A percentile compares a stretch with the other conserved stretches of the same genome.
phyloP scores from a whole-genome alignment of 2,797 vertebrate species.

The Phoxinus dragarum region DNA sequence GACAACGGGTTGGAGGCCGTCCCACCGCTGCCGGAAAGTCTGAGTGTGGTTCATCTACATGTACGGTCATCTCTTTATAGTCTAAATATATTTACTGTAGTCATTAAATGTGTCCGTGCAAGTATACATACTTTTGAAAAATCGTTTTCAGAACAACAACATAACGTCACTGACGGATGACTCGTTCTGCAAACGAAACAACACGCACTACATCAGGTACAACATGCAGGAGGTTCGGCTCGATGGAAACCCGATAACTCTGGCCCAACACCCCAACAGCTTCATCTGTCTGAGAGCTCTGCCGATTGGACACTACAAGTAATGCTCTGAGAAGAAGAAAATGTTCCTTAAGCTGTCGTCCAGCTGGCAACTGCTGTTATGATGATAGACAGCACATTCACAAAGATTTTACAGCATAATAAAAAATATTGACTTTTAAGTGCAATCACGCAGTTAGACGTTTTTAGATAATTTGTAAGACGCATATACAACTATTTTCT shows the following conservation, averaged over 20 bases:
- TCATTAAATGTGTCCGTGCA: background rate
- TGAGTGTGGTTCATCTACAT: slow-evolving; percentile 89
- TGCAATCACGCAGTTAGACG: background rate
- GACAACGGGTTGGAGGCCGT: slow-evolving; percentile 89
- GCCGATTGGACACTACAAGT: slow-evolving; percentile 87
- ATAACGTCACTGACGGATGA: slow-evolving; percentile 87
- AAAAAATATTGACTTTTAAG: slow-evolving; percentile 22
- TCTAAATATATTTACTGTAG: too few relatives aligned
- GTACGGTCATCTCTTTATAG: slow-evolving; percentile 68
- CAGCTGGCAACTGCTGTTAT: slow-evolving; percentile 26
- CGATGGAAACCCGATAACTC: slow-evolving; percentile 88
- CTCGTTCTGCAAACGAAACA: slow-evolving; percentile 93
- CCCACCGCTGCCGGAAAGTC: slow-evolving; percentile 89
- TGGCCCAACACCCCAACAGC: slow-evolving; percentile 88
- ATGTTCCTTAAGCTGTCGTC: slow-evolving; percentile 27
- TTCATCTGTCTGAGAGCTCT: slow-evolving; percentile 89
- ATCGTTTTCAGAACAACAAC: slow-evolving; percentile 86
- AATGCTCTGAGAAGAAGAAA: slow-evolving; percentile 59
- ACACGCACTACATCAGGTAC: slow-evolving; percentile 84
- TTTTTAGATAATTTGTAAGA: slow-evolving; percentile 20
- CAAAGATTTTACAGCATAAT: slow-evolving; percentile 32
- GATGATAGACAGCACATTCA: slow-evolving; percentile 15
- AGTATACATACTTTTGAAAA: background rate
- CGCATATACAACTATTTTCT: slow-evolving; percentile 8
- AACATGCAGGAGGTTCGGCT: slow-evolving; percentile 87